Percentiles rank a stretch among this genome's conserved stretches.
Conservation (phyloP, 2,888 invertebrate species). For the Plebejus anna region DNA sequence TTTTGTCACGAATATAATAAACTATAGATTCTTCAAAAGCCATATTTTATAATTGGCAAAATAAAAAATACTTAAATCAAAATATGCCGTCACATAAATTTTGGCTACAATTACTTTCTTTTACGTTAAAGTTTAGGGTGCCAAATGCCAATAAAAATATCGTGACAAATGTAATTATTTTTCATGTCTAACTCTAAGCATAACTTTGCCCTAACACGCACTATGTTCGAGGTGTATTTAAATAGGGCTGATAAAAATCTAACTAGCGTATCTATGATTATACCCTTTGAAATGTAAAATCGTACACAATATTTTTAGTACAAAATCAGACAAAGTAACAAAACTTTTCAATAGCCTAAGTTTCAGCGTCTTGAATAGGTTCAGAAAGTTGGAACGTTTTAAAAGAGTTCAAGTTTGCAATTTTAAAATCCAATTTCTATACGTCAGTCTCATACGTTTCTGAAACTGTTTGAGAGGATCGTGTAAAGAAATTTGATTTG, state of each 20-base stretch:
- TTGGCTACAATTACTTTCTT: not conserved
- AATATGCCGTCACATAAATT: not conserved
- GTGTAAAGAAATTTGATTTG: not conserved
- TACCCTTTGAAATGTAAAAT: not conserved
- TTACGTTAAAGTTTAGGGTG: not conserved
- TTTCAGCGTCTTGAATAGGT: conserved; percentile 1
- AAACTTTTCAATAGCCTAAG: not conserved
- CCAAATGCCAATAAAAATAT: conserved; percentile 1
- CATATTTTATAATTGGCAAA: too few relatives aligned
- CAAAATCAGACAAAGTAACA: not conserved
- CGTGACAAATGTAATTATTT: conserved; percentile 14
- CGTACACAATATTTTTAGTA: not conserved
- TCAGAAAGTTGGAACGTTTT: conserved; percentile 4
- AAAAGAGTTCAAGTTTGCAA: conserved; percentile 14
- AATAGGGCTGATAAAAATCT: not conserved
- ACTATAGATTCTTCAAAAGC: too few relatives aligned
- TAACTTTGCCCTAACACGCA: conserved; percentile 5
- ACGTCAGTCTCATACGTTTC: not conserved
- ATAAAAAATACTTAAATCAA: too few relatives aligned
- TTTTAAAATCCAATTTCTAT: conserved; percentile 10
- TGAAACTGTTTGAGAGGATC: not conserved
- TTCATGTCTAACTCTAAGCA: not conserved
- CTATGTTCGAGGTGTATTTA: not conserved
- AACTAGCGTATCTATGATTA: not conserved
- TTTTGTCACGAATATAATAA: too few relatives aligned